Percentiles rank a stretch among this genome's conserved stretches.
Conservation (phyloP, 2,113 vertebrate species). For the Rhabdornis inornatus region DNA sequence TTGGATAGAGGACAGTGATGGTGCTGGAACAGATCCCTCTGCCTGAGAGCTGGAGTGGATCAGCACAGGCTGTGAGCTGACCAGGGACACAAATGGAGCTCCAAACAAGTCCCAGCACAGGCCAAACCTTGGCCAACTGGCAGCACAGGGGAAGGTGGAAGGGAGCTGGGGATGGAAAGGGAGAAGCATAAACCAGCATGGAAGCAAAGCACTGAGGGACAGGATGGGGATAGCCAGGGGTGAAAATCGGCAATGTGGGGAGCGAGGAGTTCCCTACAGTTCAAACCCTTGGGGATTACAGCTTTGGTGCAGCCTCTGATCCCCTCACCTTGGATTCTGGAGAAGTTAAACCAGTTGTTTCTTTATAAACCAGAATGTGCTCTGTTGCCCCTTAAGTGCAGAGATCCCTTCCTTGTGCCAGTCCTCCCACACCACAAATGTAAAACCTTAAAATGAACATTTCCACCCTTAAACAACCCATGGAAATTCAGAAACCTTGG, state of each 20-base stretch:
- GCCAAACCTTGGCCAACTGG: background rate
- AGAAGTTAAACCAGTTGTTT: background rate
- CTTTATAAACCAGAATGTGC: background rate
- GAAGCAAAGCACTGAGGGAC: background rate
- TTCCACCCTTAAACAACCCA: background rate
- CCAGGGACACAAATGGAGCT: background rate
- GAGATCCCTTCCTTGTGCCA: background rate
- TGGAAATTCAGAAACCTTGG: background rate
- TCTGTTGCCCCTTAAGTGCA: background rate
- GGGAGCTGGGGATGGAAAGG: background rate
- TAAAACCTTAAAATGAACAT: background rate
- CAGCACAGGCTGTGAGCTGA: background rate
- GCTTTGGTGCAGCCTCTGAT: background rate
- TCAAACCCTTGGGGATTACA: accelerated
- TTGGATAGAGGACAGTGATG: accelerated
- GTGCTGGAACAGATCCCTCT: background rate
- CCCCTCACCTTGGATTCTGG: background rate
- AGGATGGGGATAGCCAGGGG: background rate
- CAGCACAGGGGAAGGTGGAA: background rate
- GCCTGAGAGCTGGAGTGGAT: background rate
- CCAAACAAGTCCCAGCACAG: background rate
- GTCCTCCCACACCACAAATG: background rate
- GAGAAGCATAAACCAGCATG: background rate
- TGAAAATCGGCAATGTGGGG: accelerated
- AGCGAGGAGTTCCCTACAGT: background rate